Evolutionary conservation across 2,113 vertebrate species (phyloP).

Genomic region (Paratilapia polleni): DNA sequence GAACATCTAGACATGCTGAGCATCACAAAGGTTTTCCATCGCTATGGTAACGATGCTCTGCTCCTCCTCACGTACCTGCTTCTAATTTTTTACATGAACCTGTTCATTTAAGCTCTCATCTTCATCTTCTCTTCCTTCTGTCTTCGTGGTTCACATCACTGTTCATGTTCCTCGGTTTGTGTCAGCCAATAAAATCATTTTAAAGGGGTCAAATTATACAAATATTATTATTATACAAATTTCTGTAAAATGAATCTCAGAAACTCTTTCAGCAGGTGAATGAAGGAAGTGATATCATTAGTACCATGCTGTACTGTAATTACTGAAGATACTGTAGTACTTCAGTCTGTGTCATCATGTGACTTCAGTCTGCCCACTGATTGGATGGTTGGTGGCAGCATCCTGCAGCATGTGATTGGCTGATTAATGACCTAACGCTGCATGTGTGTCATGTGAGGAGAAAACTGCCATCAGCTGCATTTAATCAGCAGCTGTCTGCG

Average conservation of each 20-base stretch:
- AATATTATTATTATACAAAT: no score
- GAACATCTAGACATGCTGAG: no score
- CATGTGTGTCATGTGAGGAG: slow-evolving; percentile 68
- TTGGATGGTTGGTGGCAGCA: slow-evolving; percentile 63
- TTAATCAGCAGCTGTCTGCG: slow-evolving; percentile 20
- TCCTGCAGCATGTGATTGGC: slow-evolving; percentile 59
- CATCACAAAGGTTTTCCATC: neutral
- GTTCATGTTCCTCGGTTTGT: no score
- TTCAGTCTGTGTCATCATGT: slow-evolving; percentile 20
- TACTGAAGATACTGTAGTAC: neutral
- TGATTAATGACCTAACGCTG: slow-evolving; percentile 42
- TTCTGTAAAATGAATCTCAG: no score
- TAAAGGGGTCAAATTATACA: no score
- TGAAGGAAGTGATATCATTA: neutral
- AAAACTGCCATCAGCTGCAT: slow-evolving; percentile 38
- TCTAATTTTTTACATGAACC: no score
- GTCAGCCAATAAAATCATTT: no score
- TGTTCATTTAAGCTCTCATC: no score
- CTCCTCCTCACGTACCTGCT: no score
- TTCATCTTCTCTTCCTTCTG: no score
- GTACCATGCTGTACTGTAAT: neutral
- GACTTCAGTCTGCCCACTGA: slow-evolving; percentile 40
- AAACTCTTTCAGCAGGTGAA: neutral
- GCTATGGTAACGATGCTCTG: neutral
- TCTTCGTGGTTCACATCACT: no score